Conservation (phyloP, 2,113 vertebrate species). For the Pavo muticus region DNA sequence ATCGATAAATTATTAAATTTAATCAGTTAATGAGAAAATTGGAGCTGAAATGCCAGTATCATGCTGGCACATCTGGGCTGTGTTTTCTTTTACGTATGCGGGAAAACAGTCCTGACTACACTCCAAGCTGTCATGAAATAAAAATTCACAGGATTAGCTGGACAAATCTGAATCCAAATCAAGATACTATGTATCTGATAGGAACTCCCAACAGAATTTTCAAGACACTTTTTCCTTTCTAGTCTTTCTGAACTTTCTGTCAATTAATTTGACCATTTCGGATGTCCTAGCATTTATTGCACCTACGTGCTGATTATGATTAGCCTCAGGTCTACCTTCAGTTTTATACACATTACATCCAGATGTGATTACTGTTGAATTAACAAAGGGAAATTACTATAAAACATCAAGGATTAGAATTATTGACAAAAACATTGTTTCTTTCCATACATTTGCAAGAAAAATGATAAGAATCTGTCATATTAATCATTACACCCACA, state of each 20-base stretch:
- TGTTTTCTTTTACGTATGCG: not conserved
- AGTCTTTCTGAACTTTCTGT: not conserved
- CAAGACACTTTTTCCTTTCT: not conserved
- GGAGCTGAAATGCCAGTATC: not conserved
- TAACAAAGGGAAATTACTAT: not conserved
- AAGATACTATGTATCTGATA: accelerated
- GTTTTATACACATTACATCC: not conserved
- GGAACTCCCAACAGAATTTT: not conserved
- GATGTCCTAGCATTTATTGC: not conserved
- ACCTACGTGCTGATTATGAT: not conserved
- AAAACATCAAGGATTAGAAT: not conserved
- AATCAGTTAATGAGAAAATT: not conserved
- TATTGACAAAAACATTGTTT: too few relatives aligned
- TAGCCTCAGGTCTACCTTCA: not conserved
- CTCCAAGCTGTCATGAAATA: not conserved
- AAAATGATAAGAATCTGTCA: not conserved
- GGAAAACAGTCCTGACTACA: not conserved
- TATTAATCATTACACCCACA: not conserved
- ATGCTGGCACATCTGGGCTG: not conserved
- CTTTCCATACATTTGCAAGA: not conserved
- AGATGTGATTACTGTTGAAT: not conserved
- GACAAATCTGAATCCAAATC: not conserved
- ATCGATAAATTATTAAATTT: not conserved
- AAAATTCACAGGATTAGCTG: not conserved
- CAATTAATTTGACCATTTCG: not conserved